A percentile compares a stretch with the other conserved stretches of the same genome.
These are phyloP conservation scores for Petroica traversi DNA, from an alignment of 2,113 vertebrate species.

Conservation along the genomic window DNA sequence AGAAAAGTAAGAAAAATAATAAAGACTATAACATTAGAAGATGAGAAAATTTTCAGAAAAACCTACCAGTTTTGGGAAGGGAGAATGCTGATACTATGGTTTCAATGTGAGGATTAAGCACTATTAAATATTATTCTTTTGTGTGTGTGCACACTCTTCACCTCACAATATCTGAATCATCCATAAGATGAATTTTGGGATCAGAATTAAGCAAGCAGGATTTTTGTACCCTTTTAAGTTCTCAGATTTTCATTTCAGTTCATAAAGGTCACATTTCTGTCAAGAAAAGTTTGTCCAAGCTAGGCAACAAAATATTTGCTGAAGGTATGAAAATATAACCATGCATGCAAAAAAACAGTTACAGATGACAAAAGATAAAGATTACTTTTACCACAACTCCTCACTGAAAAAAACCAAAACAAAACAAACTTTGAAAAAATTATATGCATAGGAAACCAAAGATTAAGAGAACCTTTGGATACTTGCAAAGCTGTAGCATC, in stretches of 20 bases:
- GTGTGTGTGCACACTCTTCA: neutral
- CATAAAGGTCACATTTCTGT: neutral
- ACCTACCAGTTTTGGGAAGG: neutral
- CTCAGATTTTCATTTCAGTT: neutral
- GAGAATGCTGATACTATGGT: accelerated
- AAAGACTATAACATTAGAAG: neutral
- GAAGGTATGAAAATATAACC: neutral
- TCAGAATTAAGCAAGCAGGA: neutral
- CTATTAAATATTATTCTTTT: neutral
- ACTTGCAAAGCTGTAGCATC: neutral
- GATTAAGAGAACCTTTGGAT: neutral
- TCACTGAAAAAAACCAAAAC: neutral
- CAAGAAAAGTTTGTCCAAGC: neutral
- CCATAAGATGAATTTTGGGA: neutral
- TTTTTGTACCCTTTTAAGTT: neutral
- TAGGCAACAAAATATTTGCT: neutral
- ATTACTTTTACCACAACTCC: accelerated
- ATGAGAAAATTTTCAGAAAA: neutral
- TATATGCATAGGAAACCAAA: neutral
- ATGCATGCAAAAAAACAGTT: neutral
- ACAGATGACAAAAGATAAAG: neutral
- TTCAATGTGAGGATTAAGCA: neutral
- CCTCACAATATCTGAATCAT: neutral
- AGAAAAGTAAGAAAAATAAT: neutral
- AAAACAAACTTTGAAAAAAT: neutral